Conservation (phyloP, 2,113 vertebrate species). For the Sylvilagus bachmani region DNA sequence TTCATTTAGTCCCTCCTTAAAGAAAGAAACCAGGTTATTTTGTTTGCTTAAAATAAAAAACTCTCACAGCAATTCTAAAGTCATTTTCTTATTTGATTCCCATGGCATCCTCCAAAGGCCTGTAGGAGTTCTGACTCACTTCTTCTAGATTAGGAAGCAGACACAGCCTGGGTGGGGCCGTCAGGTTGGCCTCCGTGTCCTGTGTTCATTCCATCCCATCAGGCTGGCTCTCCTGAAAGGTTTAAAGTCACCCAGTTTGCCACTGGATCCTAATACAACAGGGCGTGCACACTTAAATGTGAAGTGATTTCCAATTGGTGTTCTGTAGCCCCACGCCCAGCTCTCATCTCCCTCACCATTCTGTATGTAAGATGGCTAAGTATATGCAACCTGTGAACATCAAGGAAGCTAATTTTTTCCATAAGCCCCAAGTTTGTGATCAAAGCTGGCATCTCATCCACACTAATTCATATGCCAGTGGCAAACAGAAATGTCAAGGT, state of each 20-base stretch:
- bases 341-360: not conserved
- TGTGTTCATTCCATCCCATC: not conserved
- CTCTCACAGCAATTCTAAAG: not conserved
- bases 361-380: not conserved
- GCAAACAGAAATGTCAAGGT: constrained; percentile 2
- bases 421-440: not conserved
- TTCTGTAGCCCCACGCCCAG: not conserved
- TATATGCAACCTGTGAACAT: not conserved
- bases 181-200: not conserved
- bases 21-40: not conserved
- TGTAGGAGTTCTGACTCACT: too few relatives aligned
- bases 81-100: not conserved
- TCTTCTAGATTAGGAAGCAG: not conserved
- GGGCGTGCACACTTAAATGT: not conserved
- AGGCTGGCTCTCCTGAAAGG: not conserved
- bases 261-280: not conserved
- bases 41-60: not conserved
- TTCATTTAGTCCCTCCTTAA: not conserved
- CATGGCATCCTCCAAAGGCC: not conserved
- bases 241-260: not conserved
- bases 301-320: not conserved
- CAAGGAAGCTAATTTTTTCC: constrained; percentile 49
- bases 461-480: constrained; percentile 3
- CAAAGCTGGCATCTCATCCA: constrained; percentile 38
- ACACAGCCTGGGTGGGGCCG: too few relatives aligned